phyloP scores from a whole-genome alignment of 2,888 invertebrate species.

The Chloromyia formosa region DNA sequence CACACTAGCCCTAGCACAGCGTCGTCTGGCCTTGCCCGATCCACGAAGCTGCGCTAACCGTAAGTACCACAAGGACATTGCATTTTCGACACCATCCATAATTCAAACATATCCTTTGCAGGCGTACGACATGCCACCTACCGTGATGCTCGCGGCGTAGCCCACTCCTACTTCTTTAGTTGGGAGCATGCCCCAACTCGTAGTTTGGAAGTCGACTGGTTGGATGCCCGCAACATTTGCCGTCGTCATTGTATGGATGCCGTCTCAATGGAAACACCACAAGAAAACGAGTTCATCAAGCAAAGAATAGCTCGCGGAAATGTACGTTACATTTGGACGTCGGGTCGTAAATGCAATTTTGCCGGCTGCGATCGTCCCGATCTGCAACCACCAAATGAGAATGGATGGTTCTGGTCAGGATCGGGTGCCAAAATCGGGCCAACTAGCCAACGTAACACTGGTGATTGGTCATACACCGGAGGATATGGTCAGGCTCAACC shows the following conservation, averaged over 20 bases:
- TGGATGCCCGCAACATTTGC: constrained; percentile 90
- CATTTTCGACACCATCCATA: not conserved
- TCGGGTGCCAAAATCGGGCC: constrained; percentile 91
- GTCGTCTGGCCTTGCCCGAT: constrained; percentile 86
- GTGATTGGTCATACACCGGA: constrained; percentile 90
- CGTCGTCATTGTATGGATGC: constrained; percentile 94
- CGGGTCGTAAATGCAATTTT: constrained; percentile 91
- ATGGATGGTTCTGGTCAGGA: constrained; percentile 95
- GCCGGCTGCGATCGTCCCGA: constrained; percentile 86
- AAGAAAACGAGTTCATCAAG: constrained; percentile 89
- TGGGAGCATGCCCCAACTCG: constrained; percentile 88
- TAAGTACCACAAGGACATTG: constrained; percentile 66
- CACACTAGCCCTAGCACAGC: constrained; percentile 77
- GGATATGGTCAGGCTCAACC: constrained; percentile 89
- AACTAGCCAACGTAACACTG: constrained; percentile 86
- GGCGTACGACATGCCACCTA: constrained; percentile 89
- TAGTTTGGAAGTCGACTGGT: constrained; percentile 86
- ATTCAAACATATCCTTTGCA: constrained; percentile 58
- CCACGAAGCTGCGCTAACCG: constrained; percentile 89
- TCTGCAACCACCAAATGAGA: constrained; percentile 83
- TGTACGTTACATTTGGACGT: constrained; percentile 88
- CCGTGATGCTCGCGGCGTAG: constrained; percentile 85
- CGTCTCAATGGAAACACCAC: constrained; percentile 88
- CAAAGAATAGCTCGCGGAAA: constrained; percentile 84
- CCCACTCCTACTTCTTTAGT: constrained; percentile 93